Evolutionary conservation across 2,888 invertebrate species (phyloP).

Genomic region (Eristalis intricaria): DNA sequence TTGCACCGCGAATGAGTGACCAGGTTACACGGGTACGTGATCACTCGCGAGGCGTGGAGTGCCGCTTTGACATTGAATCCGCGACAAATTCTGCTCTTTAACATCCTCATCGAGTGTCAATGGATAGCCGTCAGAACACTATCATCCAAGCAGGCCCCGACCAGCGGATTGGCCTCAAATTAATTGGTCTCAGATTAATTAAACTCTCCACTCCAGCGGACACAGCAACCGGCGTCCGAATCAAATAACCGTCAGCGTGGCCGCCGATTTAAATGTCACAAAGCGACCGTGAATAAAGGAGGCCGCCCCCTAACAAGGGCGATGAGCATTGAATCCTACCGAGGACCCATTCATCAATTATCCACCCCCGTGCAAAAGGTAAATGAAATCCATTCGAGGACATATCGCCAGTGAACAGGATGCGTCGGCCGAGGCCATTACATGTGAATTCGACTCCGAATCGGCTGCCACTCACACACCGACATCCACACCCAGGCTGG

Average conservation of each 20-base stretch:
- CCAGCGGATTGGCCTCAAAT: slow-evolving; percentile 40
- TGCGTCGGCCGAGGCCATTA: slow-evolving; percentile 52
- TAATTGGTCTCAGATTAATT: slow-evolving; percentile 64
- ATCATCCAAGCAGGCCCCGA: slow-evolving; percentile 15
- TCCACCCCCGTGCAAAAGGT: slow-evolving; percentile 55
- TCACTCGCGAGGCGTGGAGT: no score
- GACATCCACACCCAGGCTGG: neutral
- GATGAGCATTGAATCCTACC: neutral
- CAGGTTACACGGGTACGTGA: no score
- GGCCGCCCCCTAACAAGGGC: slow-evolving; percentile 10
- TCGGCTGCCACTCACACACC: slow-evolving; percentile 25
- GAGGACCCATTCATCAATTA: slow-evolving; percentile 60
- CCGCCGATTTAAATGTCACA: slow-evolving; percentile 65
- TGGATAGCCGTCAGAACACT: slow-evolving; percentile 9
- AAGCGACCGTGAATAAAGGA: slow-evolving; percentile 47
- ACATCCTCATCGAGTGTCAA: neutral
- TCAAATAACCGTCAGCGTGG: slow-evolving; percentile 39
- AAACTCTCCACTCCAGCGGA: slow-evolving; percentile 14
- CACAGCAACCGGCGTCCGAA: slow-evolving; percentile 8
- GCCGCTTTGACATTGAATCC: no score
- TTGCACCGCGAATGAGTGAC: no score
- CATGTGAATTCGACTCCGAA: slow-evolving; percentile 44
- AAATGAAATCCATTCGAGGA: slow-evolving; percentile 58
- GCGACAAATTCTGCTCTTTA: neutral
- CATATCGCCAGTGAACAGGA: slow-evolving; percentile 39